Conservation (phyloP, 2,113 vertebrate species). For the Ranitomeya variabilis region DNA sequence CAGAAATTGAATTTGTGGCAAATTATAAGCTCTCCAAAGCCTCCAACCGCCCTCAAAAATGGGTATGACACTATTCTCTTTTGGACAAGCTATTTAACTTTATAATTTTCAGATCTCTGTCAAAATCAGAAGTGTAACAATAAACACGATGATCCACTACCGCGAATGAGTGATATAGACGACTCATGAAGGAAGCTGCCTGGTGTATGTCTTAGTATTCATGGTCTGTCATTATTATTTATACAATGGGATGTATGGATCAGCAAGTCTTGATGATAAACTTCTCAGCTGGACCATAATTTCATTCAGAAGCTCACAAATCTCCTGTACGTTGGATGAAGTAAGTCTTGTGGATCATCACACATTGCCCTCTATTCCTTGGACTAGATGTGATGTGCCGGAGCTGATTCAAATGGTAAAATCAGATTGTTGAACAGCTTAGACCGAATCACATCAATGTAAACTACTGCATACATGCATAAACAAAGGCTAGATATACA, state of each 20-base stretch:
- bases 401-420: too few species aligned
- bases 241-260: conserved; percentile 50
- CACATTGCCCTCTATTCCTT: not conserved
- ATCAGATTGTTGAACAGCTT: too few species aligned
- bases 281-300: conserved; percentile 31
- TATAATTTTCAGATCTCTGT: not conserved
- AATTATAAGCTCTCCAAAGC: too few species aligned
- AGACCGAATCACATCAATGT: too few species aligned
- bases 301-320: conserved; percentile 35
- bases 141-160: not conserved
- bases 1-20: too few species aligned
- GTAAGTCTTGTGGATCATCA: conserved; percentile 41
- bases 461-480: too few species aligned
- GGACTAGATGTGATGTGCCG: not conserved
- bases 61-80: too few species aligned
- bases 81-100: too few species aligned
- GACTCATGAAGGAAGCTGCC: conserved; percentile 10
- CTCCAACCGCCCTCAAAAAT: too few species aligned
- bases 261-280: conserved; percentile 40
- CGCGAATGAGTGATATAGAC: not conserved
- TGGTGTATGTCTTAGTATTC: conserved; percentile 1
- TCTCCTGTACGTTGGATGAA: conserved; percentile 36
- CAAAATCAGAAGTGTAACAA: not conserved
- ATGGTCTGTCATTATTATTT: conserved; percentile 39
- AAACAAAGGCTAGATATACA: too few species aligned